Base-by-base conservation (phyloP, 64 coral and sea anemone genomes). In the Hydrozoanthus tunicans region DNA sequence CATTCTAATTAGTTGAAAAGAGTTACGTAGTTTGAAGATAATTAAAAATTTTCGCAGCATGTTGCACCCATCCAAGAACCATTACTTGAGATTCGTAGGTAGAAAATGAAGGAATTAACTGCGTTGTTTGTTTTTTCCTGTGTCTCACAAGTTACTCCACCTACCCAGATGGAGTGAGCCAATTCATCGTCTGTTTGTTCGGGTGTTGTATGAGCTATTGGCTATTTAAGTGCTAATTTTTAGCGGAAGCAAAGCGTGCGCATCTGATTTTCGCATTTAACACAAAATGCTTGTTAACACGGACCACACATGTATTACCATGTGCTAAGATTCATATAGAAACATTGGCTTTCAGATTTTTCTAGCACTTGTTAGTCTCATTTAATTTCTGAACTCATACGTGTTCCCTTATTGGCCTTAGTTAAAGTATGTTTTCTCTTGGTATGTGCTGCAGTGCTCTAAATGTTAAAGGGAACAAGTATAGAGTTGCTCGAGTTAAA, bases 141-240 rank as follows among this genome's bases (percentile, higher is more conserved):
- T 67, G 64, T 67, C 64, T 67, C 64, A 67, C 1, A 67, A 67
- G 1, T 67, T 67, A 67, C 64, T 67, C 64, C 64, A 67, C 64
- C 64, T 67, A 67, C 64, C 64, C 64, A 67, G 64, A 67, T 5
- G 64, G 64, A 10, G 64, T 12, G 3, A 67, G 64, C 10, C 64
- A 1, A 67, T 0, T 67, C 64, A 67, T 67, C 10, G 64, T 67
- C 1, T 67, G 64, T 67, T 67, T 67, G 64, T 67, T 67, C 0
- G 64, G 64, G 64, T 67, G 64, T 67, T 67, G 64, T 67, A 67
- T 67, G 10, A 67, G 64, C 10, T 67, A 67, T 67, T 67, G 64
- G 64, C 64, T 0, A 67, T 67, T 67, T 67, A 67, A 67, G 6
- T 67, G 64, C 64, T 67, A 67, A 0, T 67, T 67, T 67, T 67